Evolutionary conservation across 2,797 vertebrate genomes (phyloP).

Genomic region (Enteromius argenteus): DNA sequence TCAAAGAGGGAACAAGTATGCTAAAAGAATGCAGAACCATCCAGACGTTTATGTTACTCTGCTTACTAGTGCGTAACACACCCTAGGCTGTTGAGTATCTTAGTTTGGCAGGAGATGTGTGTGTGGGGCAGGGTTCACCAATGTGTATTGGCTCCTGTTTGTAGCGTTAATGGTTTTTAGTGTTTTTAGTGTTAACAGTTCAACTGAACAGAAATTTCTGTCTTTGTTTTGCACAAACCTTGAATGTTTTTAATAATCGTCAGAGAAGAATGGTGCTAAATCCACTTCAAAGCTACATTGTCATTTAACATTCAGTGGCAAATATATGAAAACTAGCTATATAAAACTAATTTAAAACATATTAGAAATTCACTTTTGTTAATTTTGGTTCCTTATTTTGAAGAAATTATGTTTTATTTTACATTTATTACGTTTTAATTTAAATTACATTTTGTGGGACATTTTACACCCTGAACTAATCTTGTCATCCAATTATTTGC

Average conservation of each 20-base stretch:
- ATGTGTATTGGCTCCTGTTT: constrained; percentile 73
- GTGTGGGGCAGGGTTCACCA: constrained; percentile 40
- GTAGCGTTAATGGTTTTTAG: constrained; percentile 75
- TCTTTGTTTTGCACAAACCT: constrained; percentile 62
- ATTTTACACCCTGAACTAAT: neutral
- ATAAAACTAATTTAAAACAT: neutral
- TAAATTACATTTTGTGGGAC: neutral
- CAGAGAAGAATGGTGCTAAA: neutral
- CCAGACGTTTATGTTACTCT: constrained; percentile 32
- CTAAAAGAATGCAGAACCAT: constrained; percentile 29
- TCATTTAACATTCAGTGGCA: neutral
- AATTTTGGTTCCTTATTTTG: neutral
- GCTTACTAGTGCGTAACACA: constrained; percentile 56
- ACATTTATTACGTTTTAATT: neutral
- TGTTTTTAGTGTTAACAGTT: too few relatives aligned
- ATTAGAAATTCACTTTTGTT: neutral
- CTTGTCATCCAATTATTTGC: neutral
- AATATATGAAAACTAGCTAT: neutral
- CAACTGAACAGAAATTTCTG: constrained; percentile 76
- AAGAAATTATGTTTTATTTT: neutral
- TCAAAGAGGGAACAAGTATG: neutral
- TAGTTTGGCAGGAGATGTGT: constrained; percentile 62
- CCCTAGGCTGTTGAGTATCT: constrained; percentile 47
- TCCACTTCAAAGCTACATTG: neutral
- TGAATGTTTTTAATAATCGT: neutral